Evolutionary conservation across 2,888 invertebrate genomes (phyloP), one percentile per base, ranked within the genome.

Genomic region (Onthophagus sagittarius): DNA sequence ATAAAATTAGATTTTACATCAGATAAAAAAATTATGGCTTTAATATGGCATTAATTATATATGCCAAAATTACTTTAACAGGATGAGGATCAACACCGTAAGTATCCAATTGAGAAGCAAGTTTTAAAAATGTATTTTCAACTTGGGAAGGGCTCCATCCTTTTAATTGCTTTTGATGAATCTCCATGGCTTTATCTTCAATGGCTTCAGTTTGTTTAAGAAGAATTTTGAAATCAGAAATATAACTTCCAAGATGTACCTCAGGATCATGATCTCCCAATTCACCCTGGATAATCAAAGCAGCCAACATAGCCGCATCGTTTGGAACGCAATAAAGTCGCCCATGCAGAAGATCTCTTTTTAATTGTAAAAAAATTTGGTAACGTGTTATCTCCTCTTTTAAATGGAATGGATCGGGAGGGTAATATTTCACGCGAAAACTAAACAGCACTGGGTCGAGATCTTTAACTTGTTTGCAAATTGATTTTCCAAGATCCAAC

Each of bases 21-120:
- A n/a, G n/a, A n/a, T n/a, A n/a, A n/a, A n/a, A n/a, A n/a, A n/a
- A n/a, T n/a, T n/a, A n/a, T n/a, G n/a, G n/a, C n/a, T n/a, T n/a
- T n/a, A n/a, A n/a, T n/a, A n/a, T n/a, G n/a, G n/a, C n/a, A n/a
- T n/a, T 63, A 70, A 33, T 31, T 63, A 62, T 63, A 13, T 6
- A 13, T 0, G 14, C 6, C 33, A 69, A 15, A 23, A 23, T 23
- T 84, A 96, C 96, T 90, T 98, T 99, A 33, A 99, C 98, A 75
- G 97, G 95, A 88, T 98, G 97, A 7, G 98, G 99, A 87, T 99
- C 98, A 53, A 99, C 95, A 31, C 98, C 99, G 83, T 98, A 99
- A 0, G 98, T 98, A 85, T 99, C 98, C 73, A 99, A 88, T 77
- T 93, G 92, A 78, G 95, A 93, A 63, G 97, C 96, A 81, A 96